Conservation (phyloP, 2,888 invertebrate species). For the Heteromurus nitidus region DNA sequence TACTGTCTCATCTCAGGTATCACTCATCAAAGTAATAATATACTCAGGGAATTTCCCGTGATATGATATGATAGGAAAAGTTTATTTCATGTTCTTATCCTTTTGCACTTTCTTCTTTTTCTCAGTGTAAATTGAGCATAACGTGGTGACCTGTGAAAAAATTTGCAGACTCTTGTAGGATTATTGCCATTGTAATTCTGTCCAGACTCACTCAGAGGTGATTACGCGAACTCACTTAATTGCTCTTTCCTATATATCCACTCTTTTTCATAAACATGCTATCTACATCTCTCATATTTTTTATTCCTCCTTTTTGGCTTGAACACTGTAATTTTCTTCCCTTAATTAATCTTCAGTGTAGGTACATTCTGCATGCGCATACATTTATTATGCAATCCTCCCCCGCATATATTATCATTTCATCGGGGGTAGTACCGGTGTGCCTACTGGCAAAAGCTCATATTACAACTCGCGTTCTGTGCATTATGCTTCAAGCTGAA, state of each 20-base stretch:
- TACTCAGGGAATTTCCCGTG: constrained; percentile 51
- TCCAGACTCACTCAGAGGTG: background rate
- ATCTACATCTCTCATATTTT: constrained; percentile 23
- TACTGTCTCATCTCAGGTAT: background rate
- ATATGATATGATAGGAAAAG: constrained; percentile 30
- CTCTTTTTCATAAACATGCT: too few relatives aligned
- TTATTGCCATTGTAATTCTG: constrained; percentile 1
- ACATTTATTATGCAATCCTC: background rate
- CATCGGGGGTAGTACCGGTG: background rate
- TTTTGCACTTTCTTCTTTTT: background rate
- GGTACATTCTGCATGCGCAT: background rate
- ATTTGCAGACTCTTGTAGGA: too few relatives aligned
- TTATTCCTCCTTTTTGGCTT: constrained; percentile 34
- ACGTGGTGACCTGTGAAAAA: too few relatives aligned
- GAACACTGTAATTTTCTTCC: constrained; percentile 33
- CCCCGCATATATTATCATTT: constrained; percentile 23
- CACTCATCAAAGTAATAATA: constrained; percentile 38
- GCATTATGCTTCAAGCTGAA: too few relatives aligned
- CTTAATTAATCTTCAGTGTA: constrained; percentile 39
- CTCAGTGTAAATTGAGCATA: too few relatives aligned
- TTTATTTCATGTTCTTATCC: background rate
- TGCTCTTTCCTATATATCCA: constrained; percentile 17
- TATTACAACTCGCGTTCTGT: constrained; percentile 6
- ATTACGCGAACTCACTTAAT: constrained; percentile 20
- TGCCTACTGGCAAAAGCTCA: constrained; percentile 9